Evolutionary conservation across 1,140 invertebrate genomes (phyloP).

Genomic region (Drosophila sulfurigaster): DNA sequence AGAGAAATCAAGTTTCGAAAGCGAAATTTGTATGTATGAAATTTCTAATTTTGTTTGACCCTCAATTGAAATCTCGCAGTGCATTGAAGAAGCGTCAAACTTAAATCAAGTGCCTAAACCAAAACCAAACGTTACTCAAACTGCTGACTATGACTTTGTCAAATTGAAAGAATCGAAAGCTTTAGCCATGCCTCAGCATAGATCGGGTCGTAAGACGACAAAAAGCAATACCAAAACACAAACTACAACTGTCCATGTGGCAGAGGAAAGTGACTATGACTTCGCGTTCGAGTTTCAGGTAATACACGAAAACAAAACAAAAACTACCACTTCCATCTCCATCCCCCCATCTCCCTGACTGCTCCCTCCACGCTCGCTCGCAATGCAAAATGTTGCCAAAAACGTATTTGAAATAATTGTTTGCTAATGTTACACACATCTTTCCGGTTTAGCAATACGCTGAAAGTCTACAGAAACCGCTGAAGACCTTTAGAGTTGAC

Average conservation of each 20-base stretch:
- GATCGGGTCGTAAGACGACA: constrained; percentile 75
- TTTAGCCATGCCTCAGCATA: constrained; percentile 80
- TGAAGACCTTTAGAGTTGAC: constrained; percentile 84
- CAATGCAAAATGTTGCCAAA: constrained; percentile 28
- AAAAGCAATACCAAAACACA: constrained; percentile 66
- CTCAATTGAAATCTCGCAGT: constrained; percentile 69
- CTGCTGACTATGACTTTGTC: constrained; percentile 77
- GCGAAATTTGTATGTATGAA: constrained; percentile 31
- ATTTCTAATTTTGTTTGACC: constrained; percentile 63
- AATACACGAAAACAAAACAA: constrained; percentile 45
- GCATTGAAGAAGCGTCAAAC: constrained; percentile 70
- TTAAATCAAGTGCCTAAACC: constrained; percentile 62
- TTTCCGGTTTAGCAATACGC: constrained; percentile 80
- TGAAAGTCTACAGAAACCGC: constrained; percentile 84
- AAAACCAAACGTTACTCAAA: constrained; percentile 27
- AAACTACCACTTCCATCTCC: background rate
- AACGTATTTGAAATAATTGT: constrained; percentile 18
- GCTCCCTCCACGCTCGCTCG: constrained; percentile 17
- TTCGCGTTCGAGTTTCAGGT: constrained; percentile 88
- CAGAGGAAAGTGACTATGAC: constrained; percentile 86
- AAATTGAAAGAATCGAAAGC: constrained; percentile 72
- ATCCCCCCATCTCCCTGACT: constrained; percentile 16
- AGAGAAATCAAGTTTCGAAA: constrained; percentile 43
- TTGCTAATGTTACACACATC: constrained; percentile 19
- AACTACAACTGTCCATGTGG: constrained; percentile 73